Percentiles rank a stretch among this genome's conserved stretches.
These are phyloP conservation scores for Aurelia coerulea DNA, from an alignment of 30 jellyfish, hydroid and myxozoan species.

Conservation along the genomic window DNA sequence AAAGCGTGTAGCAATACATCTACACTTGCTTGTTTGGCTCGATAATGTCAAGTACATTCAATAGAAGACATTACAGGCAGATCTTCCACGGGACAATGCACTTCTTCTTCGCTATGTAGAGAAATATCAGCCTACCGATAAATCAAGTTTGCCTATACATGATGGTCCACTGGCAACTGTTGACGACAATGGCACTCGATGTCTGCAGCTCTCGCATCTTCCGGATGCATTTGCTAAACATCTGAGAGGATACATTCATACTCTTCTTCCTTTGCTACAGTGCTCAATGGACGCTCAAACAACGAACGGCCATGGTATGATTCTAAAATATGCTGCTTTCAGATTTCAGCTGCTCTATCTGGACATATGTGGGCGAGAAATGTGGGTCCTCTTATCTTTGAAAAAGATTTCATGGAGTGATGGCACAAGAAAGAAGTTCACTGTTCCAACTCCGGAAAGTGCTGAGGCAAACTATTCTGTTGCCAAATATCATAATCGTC, in stretches of 20 bases:
- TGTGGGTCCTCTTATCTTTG: conserved; percentile 18
- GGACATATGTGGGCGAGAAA: conserved; percentile 21
- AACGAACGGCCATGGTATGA: conserved; percentile 40
- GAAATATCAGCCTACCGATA: neutral
- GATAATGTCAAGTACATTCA: conserved; percentile 9
- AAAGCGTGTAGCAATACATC: conserved; percentile 25
- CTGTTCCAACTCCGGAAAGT: neutral
- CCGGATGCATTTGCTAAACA: conserved; percentile 17
- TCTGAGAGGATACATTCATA: conserved; percentile 45
- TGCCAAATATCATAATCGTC: neutral
- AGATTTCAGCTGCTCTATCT: neutral
- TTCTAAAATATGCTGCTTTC: conserved; percentile 35
- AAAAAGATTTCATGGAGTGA: conserved; percentile 6
- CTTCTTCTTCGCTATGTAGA: neutral
- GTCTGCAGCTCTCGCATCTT: conserved; percentile 1
- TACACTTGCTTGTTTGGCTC: conserved; percentile 46
- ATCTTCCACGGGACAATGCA: neutral
- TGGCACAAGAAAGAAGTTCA: neutral
- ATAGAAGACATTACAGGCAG: neutral
- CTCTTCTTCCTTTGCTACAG: conserved; percentile 33
- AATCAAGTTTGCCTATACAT: neutral
- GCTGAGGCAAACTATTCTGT: conserved; percentile 1
- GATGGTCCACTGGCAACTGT: neutral
- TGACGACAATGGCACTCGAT: neutral
- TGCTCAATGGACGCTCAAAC: conserved; percentile 60